Base-by-base conservation (phyloP, 2,113 vertebrate species). In the Mixornis gularis region DNA sequence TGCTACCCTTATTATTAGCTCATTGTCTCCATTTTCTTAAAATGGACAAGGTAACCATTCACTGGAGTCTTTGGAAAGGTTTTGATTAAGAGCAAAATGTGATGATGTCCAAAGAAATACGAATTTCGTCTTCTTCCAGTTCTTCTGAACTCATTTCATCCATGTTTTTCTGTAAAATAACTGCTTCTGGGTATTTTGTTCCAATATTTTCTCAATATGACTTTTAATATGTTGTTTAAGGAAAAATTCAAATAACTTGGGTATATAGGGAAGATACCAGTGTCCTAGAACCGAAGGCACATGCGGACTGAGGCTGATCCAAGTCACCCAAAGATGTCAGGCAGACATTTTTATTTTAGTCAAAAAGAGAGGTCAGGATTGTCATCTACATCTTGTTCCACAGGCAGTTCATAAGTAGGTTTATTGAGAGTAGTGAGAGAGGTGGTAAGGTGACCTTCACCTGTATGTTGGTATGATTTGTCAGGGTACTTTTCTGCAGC, bases 281-380 rank as follows among this genome's bases (percentile, higher is more conserved):
- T 63, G 26, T 60, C 46, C 36, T 63, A 69, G 46, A 43, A 46
- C 15, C 0, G 0, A 63, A 51, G 15, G 29, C 13, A 13, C 4
- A 1, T 55, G 17, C 26, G 51, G 48, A 6, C 34, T 58, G 65
- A 58, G 51, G 26, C 34, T 44, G 24, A 21, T 19, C 27, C 36
- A 72, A 78, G 27, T 59, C 5, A 13, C 60, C 21, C 56, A 24
- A 78, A 79, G 38, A 40, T 32, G 25, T 36, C 58, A 52, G 52
- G 30, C 27, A 79, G 48, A 24, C 3, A 1, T n/a, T 66, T 92
- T 73, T 86, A 18, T 63, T 74, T 46, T 71, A 24, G 53, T 56
- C 4, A 21, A 7, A 92, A 86, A 70, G 51, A 49, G 71, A 73
- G 8, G 9, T 83, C 58, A 62, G 12, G 32, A 12, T 70, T 85